Conservation (phyloP, 2,797 vertebrate genomes). For the Tragelaphus eurycerus region DNA sequence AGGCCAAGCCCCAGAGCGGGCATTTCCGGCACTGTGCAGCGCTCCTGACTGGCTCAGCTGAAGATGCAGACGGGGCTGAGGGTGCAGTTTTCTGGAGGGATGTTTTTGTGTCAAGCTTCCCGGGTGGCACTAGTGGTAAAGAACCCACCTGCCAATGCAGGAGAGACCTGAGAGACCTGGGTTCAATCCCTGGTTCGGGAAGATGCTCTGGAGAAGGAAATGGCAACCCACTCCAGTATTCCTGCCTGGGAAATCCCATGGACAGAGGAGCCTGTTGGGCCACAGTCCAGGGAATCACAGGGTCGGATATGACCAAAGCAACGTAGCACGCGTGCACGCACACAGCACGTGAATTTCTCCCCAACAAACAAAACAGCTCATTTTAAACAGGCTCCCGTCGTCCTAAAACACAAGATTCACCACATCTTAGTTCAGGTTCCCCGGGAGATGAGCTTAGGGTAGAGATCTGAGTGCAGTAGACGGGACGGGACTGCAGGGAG, state of each 20-base stretch:
- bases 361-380: neutral
- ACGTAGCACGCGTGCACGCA: fast-evolving
- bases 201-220: neutral
- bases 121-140: neutral
- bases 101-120: neutral
- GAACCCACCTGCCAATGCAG: neutral
- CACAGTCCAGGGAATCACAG: neutral
- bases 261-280: neutral
- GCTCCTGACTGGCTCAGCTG: neutral
- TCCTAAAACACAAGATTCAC: neutral
- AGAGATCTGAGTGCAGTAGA: fast-evolving
- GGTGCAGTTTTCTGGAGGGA: fast-evolving
- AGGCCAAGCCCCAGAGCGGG: neutral
- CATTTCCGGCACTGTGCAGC: fast-evolving
- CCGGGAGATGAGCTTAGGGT: neutral
- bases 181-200: neutral
- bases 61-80: fast-evolving
- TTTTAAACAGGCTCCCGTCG: neutral
- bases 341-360: neutral
- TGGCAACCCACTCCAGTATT: neutral
- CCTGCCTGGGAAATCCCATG: neutral
- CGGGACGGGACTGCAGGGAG: neutral
- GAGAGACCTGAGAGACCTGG: neutral
- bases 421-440: too few relatives aligned
- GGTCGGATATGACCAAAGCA: fast-evolving